Evolutionary conservation across 2,888 invertebrate genomes (phyloP), one percentile per base, ranked within the genome.

Genomic region (Hemaris fuciformis): DNA sequence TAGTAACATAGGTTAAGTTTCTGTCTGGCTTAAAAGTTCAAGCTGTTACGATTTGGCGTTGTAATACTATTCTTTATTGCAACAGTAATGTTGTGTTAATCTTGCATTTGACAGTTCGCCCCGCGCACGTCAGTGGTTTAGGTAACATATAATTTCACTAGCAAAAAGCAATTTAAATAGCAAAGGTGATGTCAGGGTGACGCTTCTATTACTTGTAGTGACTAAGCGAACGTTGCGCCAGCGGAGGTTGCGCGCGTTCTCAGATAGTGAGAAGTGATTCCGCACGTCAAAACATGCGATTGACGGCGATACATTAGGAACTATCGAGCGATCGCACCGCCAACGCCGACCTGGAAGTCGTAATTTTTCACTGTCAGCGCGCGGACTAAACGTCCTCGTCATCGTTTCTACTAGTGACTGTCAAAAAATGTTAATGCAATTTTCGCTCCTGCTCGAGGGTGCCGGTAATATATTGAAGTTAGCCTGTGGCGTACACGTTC

Each of bases 241-340:
- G 72, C 67, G 69, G 69, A 71, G 71, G 65, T 74, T 75, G 74
- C 65, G 69, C 66, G 65, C 71, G 69, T 75, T 75, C 75, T 76
- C 66, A 80, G 83, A 84, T 84, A 79, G 81, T 79, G 81, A 81
- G 80, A 80, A 87, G 84, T 85, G 87, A 88, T 88, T 88, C 83
- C 77, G 80, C 77, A 81, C 85, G 87, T 90, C 89, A 89, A 88
- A 88, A 86, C 83, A 84, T 79, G 80, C 86, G 85, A 91, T 89
- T 89, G 91, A 89, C 89, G 87, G 88, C 90, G 74, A 87, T 89
- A 89, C 89, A 90, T 90, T 89, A 91, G 84, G 81, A 90, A 87
- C 86, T 89, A 89, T 89, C 86, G 87, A 84, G 64, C 79, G 88
- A 88, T 87, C 84, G 80, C 77, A 72, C 80, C 76, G 80, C 81